Conservation (phyloP, 2,888 invertebrate species). For the Eremobia ochroleuca region DNA sequence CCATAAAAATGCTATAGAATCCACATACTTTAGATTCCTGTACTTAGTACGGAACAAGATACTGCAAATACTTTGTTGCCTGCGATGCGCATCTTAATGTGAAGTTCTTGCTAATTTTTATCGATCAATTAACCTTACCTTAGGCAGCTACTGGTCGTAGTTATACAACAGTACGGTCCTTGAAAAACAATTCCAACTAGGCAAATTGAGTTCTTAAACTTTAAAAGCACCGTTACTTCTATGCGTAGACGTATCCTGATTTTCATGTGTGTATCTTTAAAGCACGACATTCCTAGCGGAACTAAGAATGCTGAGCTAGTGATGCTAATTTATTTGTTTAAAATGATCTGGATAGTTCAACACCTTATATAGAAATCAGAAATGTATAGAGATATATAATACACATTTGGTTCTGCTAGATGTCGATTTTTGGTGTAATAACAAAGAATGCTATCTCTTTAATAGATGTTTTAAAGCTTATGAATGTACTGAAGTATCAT, state of each 20-base stretch:
- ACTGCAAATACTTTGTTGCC: conserved; percentile 31
- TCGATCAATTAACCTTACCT: conserved; percentile 59
- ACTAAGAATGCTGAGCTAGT: not conserved
- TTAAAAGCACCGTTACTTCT: conserved; percentile 21
- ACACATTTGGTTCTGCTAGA: too few species aligned
- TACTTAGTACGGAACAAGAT: conserved; percentile 38
- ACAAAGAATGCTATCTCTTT: not conserved
- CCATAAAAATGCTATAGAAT: conserved; percentile 42
- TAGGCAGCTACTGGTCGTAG: conserved; percentile 22
- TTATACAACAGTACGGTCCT: not conserved
- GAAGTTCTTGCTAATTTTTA: conserved; percentile 62
- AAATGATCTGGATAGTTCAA: not conserved
- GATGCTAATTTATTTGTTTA: conserved; percentile 1
- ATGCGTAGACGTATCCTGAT: conserved; percentile 7
- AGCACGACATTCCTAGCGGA: conserved; percentile 42
- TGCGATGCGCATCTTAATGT: conserved; percentile 53
- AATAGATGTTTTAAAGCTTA: not conserved
- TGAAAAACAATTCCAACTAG: not conserved
- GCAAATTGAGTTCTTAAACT: conserved; percentile 39
- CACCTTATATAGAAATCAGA: too few species aligned
- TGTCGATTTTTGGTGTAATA: not conserved
- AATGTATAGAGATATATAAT: too few species aligned
- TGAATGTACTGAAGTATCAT: not conserved
- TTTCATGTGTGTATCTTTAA: conserved; percentile 27
- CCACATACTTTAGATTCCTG: conserved; percentile 37